Base-by-base conservation (phyloP, 2,113 vertebrate genomes). In the Arenaria interpres region DNA sequence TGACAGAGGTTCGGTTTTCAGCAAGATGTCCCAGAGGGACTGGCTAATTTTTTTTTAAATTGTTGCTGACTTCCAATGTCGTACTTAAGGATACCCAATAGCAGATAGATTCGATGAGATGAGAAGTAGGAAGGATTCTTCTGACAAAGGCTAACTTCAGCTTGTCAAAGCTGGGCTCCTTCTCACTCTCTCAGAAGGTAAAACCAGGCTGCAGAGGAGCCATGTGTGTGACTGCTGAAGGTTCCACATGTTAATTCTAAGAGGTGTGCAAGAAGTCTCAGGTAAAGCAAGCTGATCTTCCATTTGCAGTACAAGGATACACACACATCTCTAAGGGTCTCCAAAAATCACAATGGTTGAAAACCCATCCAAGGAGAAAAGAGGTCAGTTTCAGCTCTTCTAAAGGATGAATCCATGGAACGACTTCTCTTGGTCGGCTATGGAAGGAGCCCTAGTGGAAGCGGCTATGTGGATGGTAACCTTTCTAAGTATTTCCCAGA, bases 381-480 rank as follows among this genome's bases (percentile, higher is more conserved):
- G 6, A 71, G 7, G 74, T 2, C 20, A 41, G 7, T 37, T 84
- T 71, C 41, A 88, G 54, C n/a, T 71, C 33, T 85, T 89, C 51
- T n/a, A 15, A 1, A 64, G 43, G 28, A 48, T 17, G 20, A 89
- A 35, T n/a, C 60, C 21, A 39, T 14, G 12, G 23, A 73, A 57
- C 0, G 0, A 23, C 3, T 73, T 32, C 28, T 46, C 43, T 68
- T n/a, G 10, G 35, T 2, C 59, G 46, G 66, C n/a, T 28, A 1
- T 4, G 8, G 53, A 69, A 73, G 23, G 8, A 90, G 28, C 10
- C 14, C 25, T 41, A 21, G 43, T 12, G 20, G 30, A 81, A 75
- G 3, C 17, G 17, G n/a, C n/a, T 39, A 25, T 7, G 11, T 1
- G 16, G 20, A 67, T 2, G 4, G 33, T 33, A 41, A 59, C 25